Base-by-base conservation (phyloP, 2,113 vertebrate genomes). In the Opisthocomus hoazin region DNA sequence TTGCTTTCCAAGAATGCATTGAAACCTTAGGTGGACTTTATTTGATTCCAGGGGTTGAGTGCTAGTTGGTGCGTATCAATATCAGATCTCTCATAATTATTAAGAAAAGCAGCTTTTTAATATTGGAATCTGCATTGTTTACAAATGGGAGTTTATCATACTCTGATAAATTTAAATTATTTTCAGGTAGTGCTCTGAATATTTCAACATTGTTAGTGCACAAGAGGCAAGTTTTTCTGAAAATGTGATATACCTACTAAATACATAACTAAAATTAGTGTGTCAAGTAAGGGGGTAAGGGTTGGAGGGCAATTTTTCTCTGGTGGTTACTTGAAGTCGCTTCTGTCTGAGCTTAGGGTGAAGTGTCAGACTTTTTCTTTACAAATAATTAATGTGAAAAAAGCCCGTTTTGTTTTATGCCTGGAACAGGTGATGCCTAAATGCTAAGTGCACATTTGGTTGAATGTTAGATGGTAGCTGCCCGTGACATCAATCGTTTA, bases 401-500 rank as follows among this genome's bases (percentile, higher is more conserved):
- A 93, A 93, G 69, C 57, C 87, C 17, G 0, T 87, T 96, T 95
- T 95, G 46, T 92, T 97, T 96, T 94, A 96, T 89, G 89, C 65
- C 70, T 36, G 70, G 74, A 96, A 94, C 96, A 95, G 96, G 96
- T 96, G 95, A 96, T 1, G 12, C 71, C 78, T 96, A 97, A 97
- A 96, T 83, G 94, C 81, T 94, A 78, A 93, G 58, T 23, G 90
- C 24, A 7, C 94, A 54, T 92, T 97, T 97, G 97, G 97, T 85
- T 95, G 96, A 96, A 94, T 65, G 94, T 70, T 95, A 58, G 91
- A 87, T 90, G 74, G 84, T 73, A 65, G 87, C 97, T 97, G 96
- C 96, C 95, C 23, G 69, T 98, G 98, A 93, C 96, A 98, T 98
- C 96, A 97, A 97, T 98, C 97, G 98, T 83, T 96, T 83, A 63